These are phyloP conservation scores for Epinotia demarniana DNA, from an alignment of 2,888 invertebrate genomes.

Conservation along the genomic window DNA sequence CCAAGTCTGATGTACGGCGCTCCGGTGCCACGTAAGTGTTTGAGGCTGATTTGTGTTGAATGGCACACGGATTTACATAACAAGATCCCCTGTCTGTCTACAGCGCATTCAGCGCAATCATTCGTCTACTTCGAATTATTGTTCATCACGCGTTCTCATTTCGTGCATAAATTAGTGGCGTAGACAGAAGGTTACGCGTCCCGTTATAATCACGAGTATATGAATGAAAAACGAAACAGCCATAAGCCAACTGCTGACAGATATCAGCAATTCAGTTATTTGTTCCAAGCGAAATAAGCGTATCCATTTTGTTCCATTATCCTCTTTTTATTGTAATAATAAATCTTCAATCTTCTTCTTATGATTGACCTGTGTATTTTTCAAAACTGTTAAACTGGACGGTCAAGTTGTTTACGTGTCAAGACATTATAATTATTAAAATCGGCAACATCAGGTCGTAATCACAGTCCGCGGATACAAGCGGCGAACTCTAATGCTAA, in stretches of 20 bases:
- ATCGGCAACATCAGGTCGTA: slow-evolving; percentile 65
- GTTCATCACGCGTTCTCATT: slow-evolving; percentile 25
- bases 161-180: slow-evolving; percentile 5
- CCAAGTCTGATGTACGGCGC: slow-evolving; percentile 51
- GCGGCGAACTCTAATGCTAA: slow-evolving; percentile 53
- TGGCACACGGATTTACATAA: slow-evolving; percentile 55
- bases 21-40: slow-evolving; percentile 52
- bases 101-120: slow-evolving; percentile 43
- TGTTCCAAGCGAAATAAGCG: slow-evolving; percentile 44
- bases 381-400: slow-evolving; percentile 20
- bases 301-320: slow-evolving; percentile 52
- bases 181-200: slow-evolving; percentile 31
- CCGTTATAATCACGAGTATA: slow-evolving; percentile 62
- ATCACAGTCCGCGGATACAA: slow-evolving; percentile 57
- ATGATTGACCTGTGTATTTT: slow-evolving; percentile 11
- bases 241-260: slow-evolving; percentile 61
- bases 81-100: slow-evolving; percentile 51
- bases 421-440: slow-evolving; percentile 66
- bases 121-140: slow-evolving; percentile 43
- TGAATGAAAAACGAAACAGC: slow-evolving; percentile 68
- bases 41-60: slow-evolving; percentile 60
- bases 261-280: slow-evolving; percentile 50
- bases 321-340: slow-evolving; percentile 62
- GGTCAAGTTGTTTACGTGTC: slow-evolving; percentile 49
- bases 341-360: too few species aligned